These are phyloP conservation scores for Morinoia aosen DNA, from an alignment of 2,888 invertebrate species.

Conservation along the genomic window DNA sequence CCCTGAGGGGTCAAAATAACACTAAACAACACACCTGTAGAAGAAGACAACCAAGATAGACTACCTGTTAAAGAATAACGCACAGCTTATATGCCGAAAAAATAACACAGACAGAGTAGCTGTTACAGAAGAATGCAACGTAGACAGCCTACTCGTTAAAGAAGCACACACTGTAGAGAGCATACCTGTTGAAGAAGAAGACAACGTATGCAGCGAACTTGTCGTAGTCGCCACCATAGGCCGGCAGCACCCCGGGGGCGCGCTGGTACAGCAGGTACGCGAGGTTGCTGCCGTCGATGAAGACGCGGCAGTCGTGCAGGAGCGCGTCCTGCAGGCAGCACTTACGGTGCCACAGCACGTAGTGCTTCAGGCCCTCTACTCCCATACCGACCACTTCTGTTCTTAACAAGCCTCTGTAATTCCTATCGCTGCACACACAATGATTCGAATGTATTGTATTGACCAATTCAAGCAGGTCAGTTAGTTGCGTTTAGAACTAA, in stretches of 20 bases:
- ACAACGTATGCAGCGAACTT: conserved; percentile 78
- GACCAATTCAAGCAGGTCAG: no score
- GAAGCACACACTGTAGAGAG: not conserved
- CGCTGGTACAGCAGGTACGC: conserved; percentile 75
- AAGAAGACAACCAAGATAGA: no score
- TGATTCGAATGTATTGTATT: no score
- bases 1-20: no score
- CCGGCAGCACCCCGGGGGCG: conserved; percentile 75
- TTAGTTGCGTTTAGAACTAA: no score
- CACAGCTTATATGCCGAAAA: no score
- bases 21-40: no score
- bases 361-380: conserved; percentile 28
- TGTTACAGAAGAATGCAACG: no score
- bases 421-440: not conserved
- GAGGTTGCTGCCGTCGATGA: conserved; percentile 86
- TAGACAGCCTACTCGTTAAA: no score
- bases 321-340: conserved; percentile 68
- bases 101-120: no score
- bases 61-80: no score
- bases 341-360: conserved; percentile 41
- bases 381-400: not conserved
- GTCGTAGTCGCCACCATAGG: conserved; percentile 90
- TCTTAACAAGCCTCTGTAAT: not conserved
- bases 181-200: conserved; percentile 77
- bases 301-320: conserved; percentile 79